Evolutionary conservation across 2,888 invertebrate species (phyloP).

Genomic region (Caenorhabditis japonica): DNA sequence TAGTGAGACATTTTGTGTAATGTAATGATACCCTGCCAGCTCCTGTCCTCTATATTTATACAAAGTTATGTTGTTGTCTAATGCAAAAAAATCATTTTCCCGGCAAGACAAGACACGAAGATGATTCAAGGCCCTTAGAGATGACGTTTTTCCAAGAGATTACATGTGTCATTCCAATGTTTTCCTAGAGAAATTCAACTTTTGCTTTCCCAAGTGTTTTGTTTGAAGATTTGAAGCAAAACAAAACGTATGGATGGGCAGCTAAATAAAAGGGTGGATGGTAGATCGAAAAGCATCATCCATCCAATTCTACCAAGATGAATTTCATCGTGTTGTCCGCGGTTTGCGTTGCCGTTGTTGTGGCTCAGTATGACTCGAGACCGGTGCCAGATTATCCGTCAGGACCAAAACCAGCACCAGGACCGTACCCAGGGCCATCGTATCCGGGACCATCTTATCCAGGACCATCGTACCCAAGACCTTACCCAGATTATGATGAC

Average conservation of each 20-base stretch:
- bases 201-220: not conserved
- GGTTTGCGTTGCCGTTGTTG: conserved; percentile 15
- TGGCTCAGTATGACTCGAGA: conserved; percentile 19
- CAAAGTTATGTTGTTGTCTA: too few relatives aligned
- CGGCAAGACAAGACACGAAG: too few relatives aligned
- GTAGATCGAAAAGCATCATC: not conserved
- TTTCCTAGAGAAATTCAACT: not conserved
- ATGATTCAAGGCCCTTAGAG: too few relatives aligned
- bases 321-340: conserved; percentile 13
- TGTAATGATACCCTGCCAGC: too few relatives aligned
- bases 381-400: not conserved
- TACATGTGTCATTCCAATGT: too few relatives aligned
- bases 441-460: not conserved
- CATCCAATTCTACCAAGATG: conserved; percentile 12
- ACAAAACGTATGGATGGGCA: not conserved
- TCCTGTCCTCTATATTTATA: too few relatives aligned
- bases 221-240: conserved; percentile 18
- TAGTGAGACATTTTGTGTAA: too few relatives aligned
- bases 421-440: not conserved
- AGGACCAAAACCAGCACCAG: not conserved
- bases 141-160: too few relatives aligned
- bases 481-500: too few relatives aligned
- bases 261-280: conserved; percentile 9
- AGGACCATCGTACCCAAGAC: too few relatives aligned
- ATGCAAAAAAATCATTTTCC: too few relatives aligned